phyloP scores from a whole-genome alignment of 2,888 invertebrate species.

The Vesta saturnalis region DNA sequence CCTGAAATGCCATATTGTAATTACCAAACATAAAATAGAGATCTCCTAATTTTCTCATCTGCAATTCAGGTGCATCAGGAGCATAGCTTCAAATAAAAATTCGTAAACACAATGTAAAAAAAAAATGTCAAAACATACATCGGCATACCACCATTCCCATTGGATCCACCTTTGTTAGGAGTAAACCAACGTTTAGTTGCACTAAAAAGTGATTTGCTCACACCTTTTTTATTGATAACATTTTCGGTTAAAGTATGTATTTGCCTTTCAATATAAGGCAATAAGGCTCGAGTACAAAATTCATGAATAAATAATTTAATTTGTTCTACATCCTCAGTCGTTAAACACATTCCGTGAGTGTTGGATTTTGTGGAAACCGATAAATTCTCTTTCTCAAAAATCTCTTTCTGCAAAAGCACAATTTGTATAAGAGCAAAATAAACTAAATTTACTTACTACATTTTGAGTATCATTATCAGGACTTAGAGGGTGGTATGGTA shows the following conservation, averaged over 20 bases:
- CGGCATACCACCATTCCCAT: constrained; percentile 79
- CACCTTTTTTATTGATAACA: constrained; percentile 88
- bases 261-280: constrained; percentile 93
- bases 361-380: neutral
- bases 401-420: constrained; percentile 17
- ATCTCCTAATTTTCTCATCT: constrained; percentile 92
- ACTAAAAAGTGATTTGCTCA: constrained; percentile 91
- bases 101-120: constrained; percentile 2
- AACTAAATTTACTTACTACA: constrained; percentile 41
- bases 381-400: constrained; percentile 22
- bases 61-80: constrained; percentile 88
- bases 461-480: constrained; percentile 68
- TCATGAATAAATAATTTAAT: constrained; percentile 87
- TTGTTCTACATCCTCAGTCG: constrained; percentile 84
- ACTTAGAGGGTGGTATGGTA: constrained; percentile 77
- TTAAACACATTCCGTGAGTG: constrained; percentile 79
- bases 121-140: constrained; percentile 71
- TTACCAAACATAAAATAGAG: constrained; percentile 96
- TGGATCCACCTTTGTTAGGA: constrained; percentile 81
- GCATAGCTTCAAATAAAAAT: constrained; percentile 73
- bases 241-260: constrained; percentile 82
- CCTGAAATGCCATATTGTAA: constrained; percentile 90
- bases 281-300: constrained; percentile 83
- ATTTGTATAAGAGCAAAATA: neutral
- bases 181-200: constrained; percentile 97